Evolutionary conservation across 2,113 vertebrate genomes (phyloP), one percentile per base, ranked within the genome.

Genomic region (Corythaixoides concolor): DNA sequence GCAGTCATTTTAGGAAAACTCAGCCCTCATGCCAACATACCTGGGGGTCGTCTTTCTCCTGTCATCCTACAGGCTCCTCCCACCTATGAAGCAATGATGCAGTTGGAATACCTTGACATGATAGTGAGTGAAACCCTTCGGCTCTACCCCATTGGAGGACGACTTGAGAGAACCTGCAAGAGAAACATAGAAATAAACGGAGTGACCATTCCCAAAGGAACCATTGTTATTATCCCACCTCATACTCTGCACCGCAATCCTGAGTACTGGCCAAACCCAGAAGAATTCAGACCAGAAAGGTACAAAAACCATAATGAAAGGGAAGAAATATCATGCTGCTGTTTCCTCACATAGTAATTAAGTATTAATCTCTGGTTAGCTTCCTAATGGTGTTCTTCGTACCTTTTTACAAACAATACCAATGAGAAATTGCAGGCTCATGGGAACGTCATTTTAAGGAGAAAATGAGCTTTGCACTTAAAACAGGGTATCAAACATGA

Each of bases 211-310:
- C 98, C 98, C 22, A 98, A 98, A 73, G 98, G 92, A 24, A 97
- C 93, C 0, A 1, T 98, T 4, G 93, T 99, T 12, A 8, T 92
- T 1, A 95, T 99, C 27, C 98, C 99, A 41, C 84, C 94, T 2
- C 96, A 91, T 14, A 52, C 70, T 18, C 35, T 99, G 52, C 98
- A 98, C 39, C 89, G 4, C 0, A 27, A 98, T 84, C 97, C 99
- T 0, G 93, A 98, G 1, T 39, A 98, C 68, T 99, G 99, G 98
- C 87, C 98, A 3, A 97, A 98, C 35, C 98, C 99, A 0, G 98
- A 99, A 0, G 95, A 97, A 91, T 99, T 99, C 96, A 98, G 97
- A 90, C 98, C 99, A n/a, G 99, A 99, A 94, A 98, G 99, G 99
- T 99, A 98, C 32, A 23, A 33, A 63, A 60, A 24, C 5, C 33